These are phyloP conservation scores for Dallia pectoralis DNA, from an alignment of 2,797 vertebrate species.

Conservation along the genomic window DNA sequence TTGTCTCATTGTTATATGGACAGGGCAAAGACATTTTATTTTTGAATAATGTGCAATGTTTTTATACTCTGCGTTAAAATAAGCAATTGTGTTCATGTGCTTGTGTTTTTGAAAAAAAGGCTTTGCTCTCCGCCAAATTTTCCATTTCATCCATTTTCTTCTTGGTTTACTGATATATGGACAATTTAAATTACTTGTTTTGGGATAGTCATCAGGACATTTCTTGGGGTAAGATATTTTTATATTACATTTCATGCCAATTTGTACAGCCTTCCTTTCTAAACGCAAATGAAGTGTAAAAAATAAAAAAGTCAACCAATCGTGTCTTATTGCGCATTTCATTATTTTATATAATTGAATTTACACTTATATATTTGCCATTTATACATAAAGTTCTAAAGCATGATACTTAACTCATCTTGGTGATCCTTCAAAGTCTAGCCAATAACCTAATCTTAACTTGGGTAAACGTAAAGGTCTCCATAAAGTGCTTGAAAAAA, in stretches of 20 bases:
- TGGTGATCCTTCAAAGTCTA: background rate
- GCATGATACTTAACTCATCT: background rate
- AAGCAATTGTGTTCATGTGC: background rate
- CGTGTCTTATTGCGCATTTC: background rate
- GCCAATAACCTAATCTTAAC: background rate
- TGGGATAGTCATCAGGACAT: background rate
- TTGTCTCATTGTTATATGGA: no score
- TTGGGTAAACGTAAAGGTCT: background rate
- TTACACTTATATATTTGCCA: background rate
- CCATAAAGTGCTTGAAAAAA: background rate
- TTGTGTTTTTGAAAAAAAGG: background rate
- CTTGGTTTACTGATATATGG: conserved; percentile 29
- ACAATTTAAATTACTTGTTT: background rate
- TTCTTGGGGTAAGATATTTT: background rate
- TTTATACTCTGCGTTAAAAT: conserved; percentile 45
- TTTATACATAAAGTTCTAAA: background rate
- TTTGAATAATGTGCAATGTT: conserved; percentile 53
- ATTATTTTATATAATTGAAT: background rate
- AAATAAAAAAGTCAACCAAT: background rate
- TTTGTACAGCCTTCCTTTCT: conserved; percentile 54
- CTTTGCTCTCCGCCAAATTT: conserved; percentile 21
- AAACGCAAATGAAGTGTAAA: conserved; percentile 1
- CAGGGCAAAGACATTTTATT: conserved; percentile 1
- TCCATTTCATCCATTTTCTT: conserved; percentile 38
- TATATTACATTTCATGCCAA: conserved; percentile 5